Conservation (phyloP, 2,113 vertebrate genomes). For the Apaloderma vittatum region DNA sequence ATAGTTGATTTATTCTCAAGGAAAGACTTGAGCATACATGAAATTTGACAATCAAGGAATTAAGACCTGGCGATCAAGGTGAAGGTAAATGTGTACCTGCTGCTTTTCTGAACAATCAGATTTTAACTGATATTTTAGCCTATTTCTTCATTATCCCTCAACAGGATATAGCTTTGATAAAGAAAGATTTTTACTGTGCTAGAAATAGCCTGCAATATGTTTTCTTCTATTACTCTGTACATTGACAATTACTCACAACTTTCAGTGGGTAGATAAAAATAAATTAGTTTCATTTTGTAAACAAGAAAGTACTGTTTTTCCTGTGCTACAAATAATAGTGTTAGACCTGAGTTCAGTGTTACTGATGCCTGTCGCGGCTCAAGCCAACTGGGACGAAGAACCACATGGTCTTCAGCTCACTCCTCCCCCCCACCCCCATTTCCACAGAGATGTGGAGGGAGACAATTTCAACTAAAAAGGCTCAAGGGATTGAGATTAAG, state of each 20-base stretch:
- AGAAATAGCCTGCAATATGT: background rate
- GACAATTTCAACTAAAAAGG: no score
- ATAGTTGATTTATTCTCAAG: background rate
- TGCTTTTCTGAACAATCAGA: background rate
- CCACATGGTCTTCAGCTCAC: no score
- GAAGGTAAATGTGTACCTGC: background rate
- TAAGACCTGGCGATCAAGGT: background rate
- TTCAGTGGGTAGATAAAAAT: background rate
- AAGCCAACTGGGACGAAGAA: no score
- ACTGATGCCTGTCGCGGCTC: no score
- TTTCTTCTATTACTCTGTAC: background rate
- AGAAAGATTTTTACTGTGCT: background rate
- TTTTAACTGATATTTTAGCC: background rate
- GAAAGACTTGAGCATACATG: background rate
- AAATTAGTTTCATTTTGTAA: background rate
- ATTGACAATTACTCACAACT: background rate
- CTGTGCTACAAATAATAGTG: background rate
- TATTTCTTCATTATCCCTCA: background rate
- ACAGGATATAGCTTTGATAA: background rate
- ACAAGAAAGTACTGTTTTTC: background rate
- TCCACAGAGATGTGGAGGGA: no score
- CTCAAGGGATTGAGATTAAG: no score
- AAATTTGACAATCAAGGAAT: background rate
- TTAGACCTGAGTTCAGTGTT: background rate
- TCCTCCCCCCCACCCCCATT: no score